A percentile compares a stretch with the other conserved stretches of the same genome.
These are phyloP conservation scores for Anolis sagrei DNA, from an alignment of 2,113 vertebrate genomes.

Conservation along the genomic window DNA sequence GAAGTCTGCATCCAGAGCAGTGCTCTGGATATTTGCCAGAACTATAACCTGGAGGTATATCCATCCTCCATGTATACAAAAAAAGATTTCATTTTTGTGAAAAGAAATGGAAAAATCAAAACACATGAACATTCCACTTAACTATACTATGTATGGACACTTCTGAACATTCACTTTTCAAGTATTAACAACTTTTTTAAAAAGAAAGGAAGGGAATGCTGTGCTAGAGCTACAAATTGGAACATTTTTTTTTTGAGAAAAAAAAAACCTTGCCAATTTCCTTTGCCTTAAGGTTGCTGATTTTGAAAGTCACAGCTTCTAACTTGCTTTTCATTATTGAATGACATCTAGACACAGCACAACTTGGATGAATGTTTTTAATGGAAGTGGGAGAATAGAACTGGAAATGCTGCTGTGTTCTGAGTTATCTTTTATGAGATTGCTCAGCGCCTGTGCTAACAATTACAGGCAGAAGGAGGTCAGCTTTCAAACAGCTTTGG, in stretches of 20 bases:
- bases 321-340: constrained; percentile 23
- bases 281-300: background rate
- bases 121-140: background rate
- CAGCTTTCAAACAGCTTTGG: constrained; percentile 1
- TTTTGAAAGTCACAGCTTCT: constrained; percentile 6
- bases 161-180: background rate
- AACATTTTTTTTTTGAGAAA: background rate
- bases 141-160: background rate
- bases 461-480: background rate
- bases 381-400: constrained; percentile 29
- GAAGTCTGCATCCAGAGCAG: background rate
- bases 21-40: background rate
- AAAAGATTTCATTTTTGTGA: background rate
- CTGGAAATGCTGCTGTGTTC: constrained; percentile 17
- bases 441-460: background rate
- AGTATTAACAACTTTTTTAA: background rate
- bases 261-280: constrained; percentile 17
- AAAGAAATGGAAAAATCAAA: background rate
- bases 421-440: constrained; percentile 12
- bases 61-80: background rate
- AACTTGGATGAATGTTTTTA: background rate
- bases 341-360: constrained; percentile 21
- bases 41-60: background rate
- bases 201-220: background rate
- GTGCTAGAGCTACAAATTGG: constrained; percentile 1